These are phyloP conservation scores for Elaphurus davidianus DNA, from an alignment of 2,113 vertebrate species.

Conservation along the genomic window DNA sequence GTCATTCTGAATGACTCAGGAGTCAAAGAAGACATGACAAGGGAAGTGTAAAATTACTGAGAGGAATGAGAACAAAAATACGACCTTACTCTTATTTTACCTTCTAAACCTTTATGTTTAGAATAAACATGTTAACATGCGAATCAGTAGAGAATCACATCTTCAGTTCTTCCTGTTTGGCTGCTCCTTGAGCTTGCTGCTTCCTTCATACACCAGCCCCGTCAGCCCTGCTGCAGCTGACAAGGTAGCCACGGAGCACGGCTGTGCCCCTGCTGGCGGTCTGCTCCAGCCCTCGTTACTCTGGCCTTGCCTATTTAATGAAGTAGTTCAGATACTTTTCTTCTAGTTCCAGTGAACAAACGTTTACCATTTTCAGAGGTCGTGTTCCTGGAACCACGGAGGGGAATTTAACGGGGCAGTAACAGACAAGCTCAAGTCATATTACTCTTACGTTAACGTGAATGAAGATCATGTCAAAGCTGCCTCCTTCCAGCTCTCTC, in stretches of 20 bases:
- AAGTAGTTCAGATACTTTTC: neutral
- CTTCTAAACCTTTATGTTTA: neutral
- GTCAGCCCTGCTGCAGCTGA: fast-evolving
- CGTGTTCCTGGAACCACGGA: neutral
- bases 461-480: neutral
- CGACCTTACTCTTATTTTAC: neutral
- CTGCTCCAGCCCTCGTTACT: fast-evolving
- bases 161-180: fast-evolving
- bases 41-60: neutral
- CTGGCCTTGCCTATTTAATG: neutral
- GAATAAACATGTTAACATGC: neutral
- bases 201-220: fast-evolving
- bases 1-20: neutral
- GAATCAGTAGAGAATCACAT: neutral
- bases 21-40: neutral
- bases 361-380: neutral
- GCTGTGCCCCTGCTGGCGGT: fast-evolving
- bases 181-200: neutral
- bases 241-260: fast-evolving
- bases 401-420: neutral
- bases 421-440: neutral
- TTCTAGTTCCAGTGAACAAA: neutral
- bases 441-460: too few relatives aligned
- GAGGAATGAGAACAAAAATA: neutral
- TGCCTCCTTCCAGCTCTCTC: neutral